phyloP scores from a whole-genome alignment of 2,888 invertebrate species.

The Drosophila trichaetosa region DNA sequence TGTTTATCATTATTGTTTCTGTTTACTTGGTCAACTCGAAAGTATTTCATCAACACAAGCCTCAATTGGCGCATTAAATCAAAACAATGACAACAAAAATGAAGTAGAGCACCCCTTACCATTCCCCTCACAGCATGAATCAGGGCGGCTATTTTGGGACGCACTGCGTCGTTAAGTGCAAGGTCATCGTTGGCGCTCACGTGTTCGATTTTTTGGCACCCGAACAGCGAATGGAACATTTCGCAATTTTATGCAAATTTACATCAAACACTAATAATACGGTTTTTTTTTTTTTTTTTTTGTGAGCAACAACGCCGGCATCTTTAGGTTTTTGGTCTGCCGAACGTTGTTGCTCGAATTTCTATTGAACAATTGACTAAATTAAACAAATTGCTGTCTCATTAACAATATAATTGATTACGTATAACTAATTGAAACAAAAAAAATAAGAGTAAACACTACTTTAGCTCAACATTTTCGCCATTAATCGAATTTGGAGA shows the following conservation, averaged over 20 bases:
- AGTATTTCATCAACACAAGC: conserved; percentile 55
- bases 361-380: conserved; percentile 59
- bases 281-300: conserved; percentile 31
- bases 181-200: conserved; percentile 43
- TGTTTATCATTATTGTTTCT: conserved; percentile 62
- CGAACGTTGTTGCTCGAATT: conserved; percentile 15
- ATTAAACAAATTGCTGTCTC: conserved; percentile 59
- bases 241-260: conserved; percentile 43
- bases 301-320: conserved; percentile 27
- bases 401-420: conserved; percentile 53
- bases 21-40: conserved; percentile 36
- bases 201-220: conserved; percentile 28
- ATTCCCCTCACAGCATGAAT: conserved; percentile 24
- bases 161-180: conserved; percentile 51
- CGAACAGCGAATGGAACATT: conserved; percentile 34
- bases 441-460: conserved; percentile 13
- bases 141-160: conserved; percentile 40
- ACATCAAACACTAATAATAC: not conserved
- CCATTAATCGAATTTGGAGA: conserved; percentile 25
- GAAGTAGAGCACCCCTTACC: not conserved
- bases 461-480: conserved; percentile 51
- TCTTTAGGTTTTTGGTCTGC: conserved; percentile 5
- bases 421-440: conserved; percentile 41
- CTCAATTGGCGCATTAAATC: conserved; percentile 45
- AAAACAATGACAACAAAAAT: conserved; percentile 34